Conservation (phyloP, 2,113 vertebrate species). For the Carassius carassius region DNA sequence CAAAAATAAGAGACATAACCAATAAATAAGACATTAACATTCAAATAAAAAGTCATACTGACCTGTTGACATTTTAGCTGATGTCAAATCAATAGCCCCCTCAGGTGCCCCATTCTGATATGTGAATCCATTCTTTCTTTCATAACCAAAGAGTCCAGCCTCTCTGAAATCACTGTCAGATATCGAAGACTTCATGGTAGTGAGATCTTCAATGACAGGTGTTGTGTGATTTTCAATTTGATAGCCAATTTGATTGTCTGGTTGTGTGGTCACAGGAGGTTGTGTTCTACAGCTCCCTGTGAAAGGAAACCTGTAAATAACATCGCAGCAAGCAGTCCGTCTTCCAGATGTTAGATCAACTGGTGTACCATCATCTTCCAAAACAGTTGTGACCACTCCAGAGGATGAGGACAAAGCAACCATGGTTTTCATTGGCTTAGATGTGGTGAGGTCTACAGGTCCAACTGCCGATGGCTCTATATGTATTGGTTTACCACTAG, state of each 20-base stretch:
- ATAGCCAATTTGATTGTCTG: slow-evolving; percentile 87
- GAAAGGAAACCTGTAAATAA: slow-evolving; percentile 95
- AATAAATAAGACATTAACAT: slow-evolving; percentile 19
- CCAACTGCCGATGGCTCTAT: slow-evolving; percentile 73
- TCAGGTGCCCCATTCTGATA: slow-evolving; percentile 82
- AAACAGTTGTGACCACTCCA: slow-evolving; percentile 82
- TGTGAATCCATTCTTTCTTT: slow-evolving; percentile 87
- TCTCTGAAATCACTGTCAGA: slow-evolving; percentile 88
- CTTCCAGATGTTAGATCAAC: slow-evolving; percentile 93
- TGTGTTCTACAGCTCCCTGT: slow-evolving; percentile 89
- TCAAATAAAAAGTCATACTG: slow-evolving; percentile 74
- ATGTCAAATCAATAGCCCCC: slow-evolving; percentile 92
- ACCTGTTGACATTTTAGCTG: slow-evolving; percentile 90
- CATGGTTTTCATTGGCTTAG: slow-evolving; percentile 86
- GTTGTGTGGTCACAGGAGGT: slow-evolving; percentile 83
- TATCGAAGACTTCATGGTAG: slow-evolving; percentile 87
- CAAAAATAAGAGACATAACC: slow-evolving; percentile 3
- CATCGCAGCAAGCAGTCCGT: slow-evolving; percentile 92
- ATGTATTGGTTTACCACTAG: slow-evolving; percentile 65
- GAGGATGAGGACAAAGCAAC: slow-evolving; percentile 84
- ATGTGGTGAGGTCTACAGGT: slow-evolving; percentile 91
- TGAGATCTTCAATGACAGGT: slow-evolving; percentile 80
- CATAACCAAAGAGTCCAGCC: slow-evolving; percentile 84
- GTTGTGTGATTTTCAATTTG: slow-evolving; percentile 81
- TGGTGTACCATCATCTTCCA: slow-evolving; percentile 92